Evolutionary conservation across 2,113 vertebrate genomes (phyloP), one percentile per base, ranked within the genome.

Genomic region (Petroica traversi): DNA sequence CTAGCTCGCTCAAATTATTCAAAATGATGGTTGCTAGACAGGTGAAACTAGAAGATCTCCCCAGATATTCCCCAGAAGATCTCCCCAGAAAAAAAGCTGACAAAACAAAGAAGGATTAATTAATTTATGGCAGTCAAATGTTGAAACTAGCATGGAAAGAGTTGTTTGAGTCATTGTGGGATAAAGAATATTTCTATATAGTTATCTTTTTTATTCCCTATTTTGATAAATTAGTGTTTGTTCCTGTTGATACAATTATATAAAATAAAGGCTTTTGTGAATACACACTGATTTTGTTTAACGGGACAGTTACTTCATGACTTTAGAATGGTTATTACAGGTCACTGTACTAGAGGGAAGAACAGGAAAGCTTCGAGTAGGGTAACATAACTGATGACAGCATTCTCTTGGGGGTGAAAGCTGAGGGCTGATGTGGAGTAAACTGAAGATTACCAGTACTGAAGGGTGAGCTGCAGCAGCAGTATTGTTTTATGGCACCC

Each of bases 291-390:
- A 12, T 71, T 92, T 83, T 63, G 6, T 64, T 78, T 55, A 79
- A 28, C 5, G 14, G 33, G 5, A 25, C 0, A 0, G 3, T 46
- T 76, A 57, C 16, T 78, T 92, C 36, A 43, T 3, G 2, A 36
- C 29, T 85, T 57, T 19, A 31, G 48, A 6, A 16, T 1, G 0
- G 6, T 51, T 82, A 52, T 16, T 88, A 63, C n/a, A 48, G 4
- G 28, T 11, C 33, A 18, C 23, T 92, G 64, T 63, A 52, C 17
- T 49, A n/a, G 48, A 48, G 11, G 19, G 19, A 77, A 89, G 22
- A 87, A 19, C 12, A 78, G 22, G 4, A 89, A 75, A 59, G 18
- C 2, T 57, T 84, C 78, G 59, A 8, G 2, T 22, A 8, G 7
- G 20, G 19, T 38, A 20, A 69, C 0, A 1, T 36, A 74, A 45